These are phyloP conservation scores for Diuraphis noxia DNA, from an alignment of 1,140 invertebrate species.

Conservation along the genomic window DNA sequence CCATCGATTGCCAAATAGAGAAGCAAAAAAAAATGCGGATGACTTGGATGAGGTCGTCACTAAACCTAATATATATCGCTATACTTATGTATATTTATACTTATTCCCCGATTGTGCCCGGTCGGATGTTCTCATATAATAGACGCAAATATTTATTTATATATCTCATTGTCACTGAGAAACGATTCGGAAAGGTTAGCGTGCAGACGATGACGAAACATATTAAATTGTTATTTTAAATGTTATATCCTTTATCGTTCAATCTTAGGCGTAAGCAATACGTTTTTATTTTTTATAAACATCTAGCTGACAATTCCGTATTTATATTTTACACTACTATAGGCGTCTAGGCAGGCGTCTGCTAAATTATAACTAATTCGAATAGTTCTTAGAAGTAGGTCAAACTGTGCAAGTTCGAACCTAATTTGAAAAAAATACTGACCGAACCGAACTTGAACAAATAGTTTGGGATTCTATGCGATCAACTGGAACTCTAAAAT, in stretches of 20 bases:
- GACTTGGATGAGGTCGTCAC: background rate
- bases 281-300: too few relatives aligned
- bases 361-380: too few relatives aligned
- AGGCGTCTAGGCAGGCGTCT: too few relatives aligned
- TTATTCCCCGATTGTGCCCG: background rate
- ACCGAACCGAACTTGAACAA: too few relatives aligned
- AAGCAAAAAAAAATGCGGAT: background rate
- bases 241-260: background rate
- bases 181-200: background rate
- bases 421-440: too few relatives aligned
- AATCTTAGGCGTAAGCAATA: background rate
- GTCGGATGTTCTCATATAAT: background rate
- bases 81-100: background rate
- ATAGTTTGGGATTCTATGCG: too few relatives aligned
- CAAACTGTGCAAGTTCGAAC: too few relatives aligned
- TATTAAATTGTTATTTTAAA: background rate
- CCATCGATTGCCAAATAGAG: constrained; percentile 24
- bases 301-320: too few relatives aligned
- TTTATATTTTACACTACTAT: too few relatives aligned
- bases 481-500: too few relatives aligned
- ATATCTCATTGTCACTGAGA: background rate
- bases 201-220: background rate
- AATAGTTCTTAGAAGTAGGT: too few relatives aligned
- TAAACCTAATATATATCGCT: background rate
- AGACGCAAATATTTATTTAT: background rate